Conservation (phyloP, 92 coral and sea anemone species). For the Phenganax marumi region DNA sequence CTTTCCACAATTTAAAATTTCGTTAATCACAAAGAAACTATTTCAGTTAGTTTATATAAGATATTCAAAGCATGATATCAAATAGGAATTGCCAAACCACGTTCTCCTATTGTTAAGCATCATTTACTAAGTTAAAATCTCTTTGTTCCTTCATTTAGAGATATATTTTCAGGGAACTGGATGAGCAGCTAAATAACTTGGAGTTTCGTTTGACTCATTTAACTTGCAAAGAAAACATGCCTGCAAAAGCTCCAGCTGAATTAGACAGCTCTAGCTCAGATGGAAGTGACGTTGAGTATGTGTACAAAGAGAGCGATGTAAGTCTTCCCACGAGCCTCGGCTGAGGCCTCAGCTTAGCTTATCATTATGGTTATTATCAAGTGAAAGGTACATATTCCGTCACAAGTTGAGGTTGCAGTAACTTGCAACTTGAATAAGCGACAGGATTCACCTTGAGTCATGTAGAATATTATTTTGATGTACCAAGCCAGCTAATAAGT, state of each 20-base stretch:
- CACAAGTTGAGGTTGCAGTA: too few relatives aligned
- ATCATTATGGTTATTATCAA: too few relatives aligned
- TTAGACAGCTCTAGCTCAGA: neutral
- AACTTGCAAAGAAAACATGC: conserved; percentile 29
- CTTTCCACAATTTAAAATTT: too few relatives aligned
- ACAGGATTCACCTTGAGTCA: too few relatives aligned
- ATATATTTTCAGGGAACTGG: conserved; percentile 32
- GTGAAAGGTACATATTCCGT: too few relatives aligned
- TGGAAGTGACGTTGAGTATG: conserved; percentile 27
- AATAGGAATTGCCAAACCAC: neutral
- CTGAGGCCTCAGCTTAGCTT: too few relatives aligned
- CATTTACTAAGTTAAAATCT: neutral
- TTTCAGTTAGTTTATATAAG: too few relatives aligned
- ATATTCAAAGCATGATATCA: neutral
- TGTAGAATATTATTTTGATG: too few relatives aligned
- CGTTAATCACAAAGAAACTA: too few relatives aligned
- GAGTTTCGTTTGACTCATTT: conserved; percentile 32
- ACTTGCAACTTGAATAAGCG: too few relatives aligned
- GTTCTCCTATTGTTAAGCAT: neutral
- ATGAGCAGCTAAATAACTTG: conserved; percentile 30
- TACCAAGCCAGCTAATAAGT: too few relatives aligned
- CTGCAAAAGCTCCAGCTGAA: neutral
- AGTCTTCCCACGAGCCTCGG: neutral
- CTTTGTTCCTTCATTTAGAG: conserved; percentile 3
- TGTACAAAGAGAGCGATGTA: conserved; percentile 14